Conservation (phyloP, 2,888 invertebrate genomes). For the Dolichomitus sp. region DNA sequence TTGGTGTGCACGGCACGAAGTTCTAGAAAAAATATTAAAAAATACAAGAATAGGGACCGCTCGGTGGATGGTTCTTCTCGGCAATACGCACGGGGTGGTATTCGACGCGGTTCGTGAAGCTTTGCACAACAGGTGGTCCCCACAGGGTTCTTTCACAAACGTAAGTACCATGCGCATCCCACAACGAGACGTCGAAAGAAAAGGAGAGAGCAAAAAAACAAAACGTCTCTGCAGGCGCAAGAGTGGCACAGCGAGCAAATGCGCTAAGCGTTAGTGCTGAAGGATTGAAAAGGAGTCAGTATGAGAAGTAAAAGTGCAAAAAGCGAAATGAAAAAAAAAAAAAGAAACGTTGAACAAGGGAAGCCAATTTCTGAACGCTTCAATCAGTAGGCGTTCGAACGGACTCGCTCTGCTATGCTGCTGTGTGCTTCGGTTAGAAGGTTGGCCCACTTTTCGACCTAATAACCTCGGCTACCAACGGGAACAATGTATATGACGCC, state of each 20-base stretch:
- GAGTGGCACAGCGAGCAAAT: constrained; percentile 30
- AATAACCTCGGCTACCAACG: constrained; percentile 74
- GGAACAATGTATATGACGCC: constrained; percentile 51
- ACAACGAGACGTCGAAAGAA: constrained; percentile 36
- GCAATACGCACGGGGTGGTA: constrained; percentile 46
- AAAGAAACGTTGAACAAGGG: constrained; percentile 16
- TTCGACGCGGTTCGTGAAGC: constrained; percentile 52
- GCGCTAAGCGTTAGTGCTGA: constrained; percentile 43
- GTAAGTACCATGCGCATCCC: constrained; percentile 60
- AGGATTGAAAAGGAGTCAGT: constrained; percentile 31
- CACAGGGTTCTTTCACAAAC: constrained; percentile 55
- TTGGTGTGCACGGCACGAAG: constrained; percentile 31
- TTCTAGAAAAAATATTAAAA: constrained; percentile 13
- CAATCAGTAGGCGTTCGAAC: constrained; percentile 72
- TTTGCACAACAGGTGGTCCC: constrained; percentile 69
- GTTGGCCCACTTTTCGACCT: constrained; percentile 79
- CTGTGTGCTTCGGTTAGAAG: constrained; percentile 65
- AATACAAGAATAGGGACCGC: neutral
- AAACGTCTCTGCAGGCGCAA: constrained; percentile 27
- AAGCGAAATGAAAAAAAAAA: constrained; percentile 19
- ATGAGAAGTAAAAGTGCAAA: constrained; percentile 21
- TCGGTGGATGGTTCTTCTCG: constrained; percentile 15
- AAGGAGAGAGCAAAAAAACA: constrained; percentile 18
- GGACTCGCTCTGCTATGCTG: constrained; percentile 22
- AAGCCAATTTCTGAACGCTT: constrained; percentile 74